A percentile compares a stretch with the other conserved stretches of the same genome.
Evolutionary conservation across 2,797 vertebrate species (phyloP).

Genomic region (Hypotaenidia philippensis): DNA sequence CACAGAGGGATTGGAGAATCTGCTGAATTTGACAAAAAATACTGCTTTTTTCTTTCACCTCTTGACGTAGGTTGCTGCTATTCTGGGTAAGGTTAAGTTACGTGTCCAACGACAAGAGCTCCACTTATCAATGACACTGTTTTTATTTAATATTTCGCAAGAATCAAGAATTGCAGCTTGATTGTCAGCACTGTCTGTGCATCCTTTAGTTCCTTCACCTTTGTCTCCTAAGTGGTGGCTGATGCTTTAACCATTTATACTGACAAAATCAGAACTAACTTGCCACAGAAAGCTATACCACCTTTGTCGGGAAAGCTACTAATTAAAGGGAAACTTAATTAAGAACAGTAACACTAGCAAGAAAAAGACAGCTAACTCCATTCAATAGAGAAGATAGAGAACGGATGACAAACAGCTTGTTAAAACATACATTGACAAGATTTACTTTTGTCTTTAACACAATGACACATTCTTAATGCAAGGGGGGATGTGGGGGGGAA

Average conservation of each 20-base stretch:
- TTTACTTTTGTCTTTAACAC: slow-evolving; percentile 6
- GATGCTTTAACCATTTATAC: neutral
- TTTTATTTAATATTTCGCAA: neutral
- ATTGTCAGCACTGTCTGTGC: neutral
- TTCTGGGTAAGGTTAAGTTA: neutral
- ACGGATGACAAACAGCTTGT: neutral
- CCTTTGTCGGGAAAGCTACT: neutral
- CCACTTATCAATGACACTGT: neutral
- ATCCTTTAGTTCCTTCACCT: neutral
- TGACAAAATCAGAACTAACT: neutral
- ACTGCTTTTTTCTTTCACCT: neutral
- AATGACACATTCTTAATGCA: neutral
- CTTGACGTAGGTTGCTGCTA: neutral
- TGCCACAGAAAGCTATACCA: neutral
- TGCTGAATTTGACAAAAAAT: neutral
- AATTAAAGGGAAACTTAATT: neutral
- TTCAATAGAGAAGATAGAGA: neutral
- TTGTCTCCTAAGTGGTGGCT: neutral
- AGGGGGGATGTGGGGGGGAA: neutral
- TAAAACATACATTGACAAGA: neutral
- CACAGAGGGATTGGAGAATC: neutral
- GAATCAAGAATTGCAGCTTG: neutral
- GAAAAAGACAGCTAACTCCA: neutral
- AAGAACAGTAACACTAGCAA: neutral
- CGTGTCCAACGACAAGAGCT: accelerated